A percentile compares a stretch with the other conserved stretches of the same genome.
phyloP scores from a whole-genome alignment of 2,113 vertebrate genomes.

The Thryonomys swinderianus region DNA sequence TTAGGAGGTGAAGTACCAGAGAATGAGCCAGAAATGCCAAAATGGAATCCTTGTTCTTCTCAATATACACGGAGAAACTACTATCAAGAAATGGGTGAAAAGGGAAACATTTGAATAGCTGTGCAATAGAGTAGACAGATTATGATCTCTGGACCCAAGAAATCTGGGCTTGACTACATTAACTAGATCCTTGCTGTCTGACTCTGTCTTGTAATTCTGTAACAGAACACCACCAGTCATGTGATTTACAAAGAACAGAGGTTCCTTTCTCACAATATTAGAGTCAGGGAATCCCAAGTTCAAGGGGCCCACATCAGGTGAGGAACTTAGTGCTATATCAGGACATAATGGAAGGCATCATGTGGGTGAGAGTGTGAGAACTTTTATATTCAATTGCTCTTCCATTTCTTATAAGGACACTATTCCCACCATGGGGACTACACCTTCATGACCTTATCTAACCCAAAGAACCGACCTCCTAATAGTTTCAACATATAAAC shows the following conservation, averaged over 20 bases:
- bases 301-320: neutral
- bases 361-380: neutral
- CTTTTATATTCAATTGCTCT: neutral
- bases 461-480: neutral
- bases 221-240: neutral
- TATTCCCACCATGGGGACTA: neutral
- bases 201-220: neutral
- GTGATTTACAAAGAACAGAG: neutral
- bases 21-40: neutral
- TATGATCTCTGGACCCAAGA: neutral
- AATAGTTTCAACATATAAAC: neutral
- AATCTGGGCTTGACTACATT: neutral
- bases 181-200: neutral
- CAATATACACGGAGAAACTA: neutral
- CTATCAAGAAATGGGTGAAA: neutral
- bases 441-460: neutral
- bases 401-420: neutral
- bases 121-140: neutral
- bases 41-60: neutral
- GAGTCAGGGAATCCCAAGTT: neutral
- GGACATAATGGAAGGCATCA: neutral
- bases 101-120: neutral
- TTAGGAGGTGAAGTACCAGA: constrained; percentile 29
- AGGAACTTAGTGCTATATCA: neutral
- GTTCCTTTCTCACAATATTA: neutral